Percentiles rank a stretch among this genome's conserved stretches.
Conservation (phyloP, 2,113 vertebrate genomes). For the Chaetodon trifascialis region DNA sequence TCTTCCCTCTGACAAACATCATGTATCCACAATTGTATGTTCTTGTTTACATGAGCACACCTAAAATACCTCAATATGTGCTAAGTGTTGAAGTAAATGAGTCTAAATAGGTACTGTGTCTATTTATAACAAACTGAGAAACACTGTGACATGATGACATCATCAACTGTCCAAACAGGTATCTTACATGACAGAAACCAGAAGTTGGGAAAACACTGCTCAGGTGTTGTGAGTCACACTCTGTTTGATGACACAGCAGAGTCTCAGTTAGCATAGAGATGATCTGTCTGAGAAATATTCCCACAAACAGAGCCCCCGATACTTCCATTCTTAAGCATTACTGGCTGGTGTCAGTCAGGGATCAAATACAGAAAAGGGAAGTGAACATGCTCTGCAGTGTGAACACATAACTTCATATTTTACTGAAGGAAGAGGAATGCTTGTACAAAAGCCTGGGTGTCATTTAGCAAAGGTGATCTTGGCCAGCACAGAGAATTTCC, state of each 20-base stretch:
- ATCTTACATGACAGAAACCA: conserved; percentile 59
- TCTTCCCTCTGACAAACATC: neutral
- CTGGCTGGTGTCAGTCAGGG: neutral
- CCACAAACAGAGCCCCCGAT: neutral
- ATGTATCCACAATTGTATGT: neutral
- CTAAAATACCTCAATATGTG: neutral
- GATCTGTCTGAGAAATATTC: neutral
- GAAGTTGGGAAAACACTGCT: conserved; percentile 21
- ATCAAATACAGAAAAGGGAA: neutral
- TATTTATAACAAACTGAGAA: conserved; percentile 5
- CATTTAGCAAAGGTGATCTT: neutral
- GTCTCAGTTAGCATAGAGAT: conserved; percentile 8
- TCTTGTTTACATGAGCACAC: neutral
- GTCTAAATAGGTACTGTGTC: neutral
- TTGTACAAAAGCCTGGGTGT: neutral
- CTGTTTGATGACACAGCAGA: conserved; percentile 27
- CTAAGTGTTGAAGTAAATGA: neutral
- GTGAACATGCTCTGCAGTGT: neutral
- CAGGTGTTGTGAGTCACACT: conserved; percentile 41
- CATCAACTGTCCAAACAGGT: conserved; percentile 3
- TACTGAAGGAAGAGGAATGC: neutral
- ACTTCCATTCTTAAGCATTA: neutral
- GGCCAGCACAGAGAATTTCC: no score
- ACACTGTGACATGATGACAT: conserved; percentile 28
- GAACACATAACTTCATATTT: no score